Base-by-base conservation (phyloP, 2,113 vertebrate genomes). In the Gnathonemus longibarbis region DNA sequence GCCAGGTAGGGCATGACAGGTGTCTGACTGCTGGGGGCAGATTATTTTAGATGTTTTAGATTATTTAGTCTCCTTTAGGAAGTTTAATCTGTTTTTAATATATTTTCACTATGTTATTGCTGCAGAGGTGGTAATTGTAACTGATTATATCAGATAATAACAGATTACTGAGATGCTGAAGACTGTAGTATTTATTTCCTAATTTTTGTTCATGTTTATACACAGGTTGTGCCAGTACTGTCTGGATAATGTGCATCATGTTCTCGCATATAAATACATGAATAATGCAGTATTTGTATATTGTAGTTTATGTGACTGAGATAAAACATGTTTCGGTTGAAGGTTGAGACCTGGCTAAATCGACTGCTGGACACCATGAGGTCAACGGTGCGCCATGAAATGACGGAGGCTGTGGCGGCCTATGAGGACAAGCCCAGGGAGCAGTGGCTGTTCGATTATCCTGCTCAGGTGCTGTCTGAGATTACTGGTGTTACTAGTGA, bases 311-410 rank as follows among this genome's bases (percentile, higher is more conserved):
- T 86, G 21, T 86, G 24, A 85, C 83, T 85, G 39, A 45, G 6
- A 66, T 27, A 31, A 10, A 27, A 66, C n/a, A 31, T 31, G n/a
- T 84, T 88, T 13, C 53, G 39, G 39, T 90, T 93, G 13, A 89
- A 99, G 98, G 98, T 98, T 11, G 98, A 99, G 93, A 91, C 93
- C 45, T 99, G 98, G 98, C 91, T 99, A 91, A 97, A 95, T 56
- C 94, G 88, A 0, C 95, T 99, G 5, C 95, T 99, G 88, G 92
- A 96, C 86, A 93, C 94, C 87, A 98, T 99, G 98, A 96, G 96
- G 66, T 94, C 96, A 70, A 97, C 98, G 0, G 96, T 99, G 48
- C 96, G 98, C 46, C 95, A 97, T 0, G 94, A 96, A 93, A 96
- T 99, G 97, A 95, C 95, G 0, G 96, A 97, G 89, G 97, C 96